Evolutionary conservation across 2,888 invertebrate genomes (phyloP).

Genomic region (Nineta flava): DNA sequence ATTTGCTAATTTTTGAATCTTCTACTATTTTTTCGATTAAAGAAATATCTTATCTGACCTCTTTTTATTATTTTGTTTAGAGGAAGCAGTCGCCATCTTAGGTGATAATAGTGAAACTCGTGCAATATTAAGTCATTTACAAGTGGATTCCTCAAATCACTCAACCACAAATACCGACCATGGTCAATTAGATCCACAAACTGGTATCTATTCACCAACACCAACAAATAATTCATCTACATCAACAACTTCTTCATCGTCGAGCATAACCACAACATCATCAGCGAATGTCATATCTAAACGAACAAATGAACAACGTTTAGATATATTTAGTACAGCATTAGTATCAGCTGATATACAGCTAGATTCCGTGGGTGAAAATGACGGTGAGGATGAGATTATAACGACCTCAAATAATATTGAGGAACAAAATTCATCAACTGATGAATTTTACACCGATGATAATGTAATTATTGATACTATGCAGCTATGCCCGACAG

Average conservation of each 20-base stretch:
- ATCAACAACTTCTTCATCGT: constrained; percentile 3
- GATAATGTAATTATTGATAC: neutral
- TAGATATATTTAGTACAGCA: constrained; percentile 37
- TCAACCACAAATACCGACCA: neutral
- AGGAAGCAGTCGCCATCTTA: constrained; percentile 30
- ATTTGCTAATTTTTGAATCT: too few species aligned
- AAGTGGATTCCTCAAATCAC: constrained; percentile 25
- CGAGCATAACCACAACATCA: neutral
- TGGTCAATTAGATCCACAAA: constrained; percentile 18
- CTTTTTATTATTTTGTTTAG: constrained; percentile 16
- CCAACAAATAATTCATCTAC: constrained; percentile 17
- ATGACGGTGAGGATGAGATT: neutral
- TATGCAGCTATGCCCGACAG: too few species aligned
- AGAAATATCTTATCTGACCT: too few species aligned
- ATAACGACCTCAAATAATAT: neutral
- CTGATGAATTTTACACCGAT: too few species aligned
- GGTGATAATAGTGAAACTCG: constrained; percentile 16
- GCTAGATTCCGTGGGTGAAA: constrained; percentile 15
- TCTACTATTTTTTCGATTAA: too few species aligned
- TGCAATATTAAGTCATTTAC: constrained; percentile 34
- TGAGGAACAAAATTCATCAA: neutral
- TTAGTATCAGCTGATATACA: constrained; percentile 35
- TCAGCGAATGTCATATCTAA: constrained; percentile 17
- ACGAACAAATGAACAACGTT: constrained; percentile 30
- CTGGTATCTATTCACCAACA: constrained; percentile 14